Evolutionary conservation across 2,797 vertebrate genomes (phyloP).

Genomic region (Falco cherrug): DNA sequence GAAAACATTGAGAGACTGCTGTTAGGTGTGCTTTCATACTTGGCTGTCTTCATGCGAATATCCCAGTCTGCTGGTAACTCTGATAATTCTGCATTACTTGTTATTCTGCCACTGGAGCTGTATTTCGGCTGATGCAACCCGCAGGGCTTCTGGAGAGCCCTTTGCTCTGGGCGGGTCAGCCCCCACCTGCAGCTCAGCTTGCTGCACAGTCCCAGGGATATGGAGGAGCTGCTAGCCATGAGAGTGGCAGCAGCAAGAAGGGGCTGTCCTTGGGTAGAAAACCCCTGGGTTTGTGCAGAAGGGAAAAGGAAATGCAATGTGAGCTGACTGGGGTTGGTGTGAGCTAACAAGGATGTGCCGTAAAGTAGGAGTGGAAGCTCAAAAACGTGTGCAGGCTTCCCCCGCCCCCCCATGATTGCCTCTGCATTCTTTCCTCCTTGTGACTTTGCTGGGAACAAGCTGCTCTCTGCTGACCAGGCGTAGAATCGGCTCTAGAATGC

Average conservation of each 20-base stretch:
- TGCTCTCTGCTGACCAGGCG: not conserved
- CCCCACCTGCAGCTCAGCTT: not conserved
- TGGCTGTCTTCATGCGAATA: not conserved
- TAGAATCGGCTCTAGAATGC: not conserved
- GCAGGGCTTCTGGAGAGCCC: not conserved
- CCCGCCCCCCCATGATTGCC: accelerated
- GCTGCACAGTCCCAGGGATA: not conserved
- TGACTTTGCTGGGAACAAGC: not conserved
- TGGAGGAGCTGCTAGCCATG: not conserved
- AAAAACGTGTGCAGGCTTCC: not conserved
- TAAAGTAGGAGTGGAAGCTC: not conserved
- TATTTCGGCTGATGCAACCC: not conserved
- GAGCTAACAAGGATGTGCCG: not conserved
- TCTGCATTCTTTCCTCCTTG: not conserved
- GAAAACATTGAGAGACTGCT: not conserved
- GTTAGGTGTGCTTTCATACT: not conserved
- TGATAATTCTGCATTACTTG: not conserved
- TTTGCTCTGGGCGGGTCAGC: not conserved
- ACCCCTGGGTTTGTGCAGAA: not conserved
- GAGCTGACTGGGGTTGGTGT: not conserved
- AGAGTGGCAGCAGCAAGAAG: not conserved
- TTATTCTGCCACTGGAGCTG: not conserved
- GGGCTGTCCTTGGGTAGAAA: not conserved
- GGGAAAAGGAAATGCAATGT: accelerated
- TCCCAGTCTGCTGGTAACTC: not conserved